Evolutionary conservation across 2,113 vertebrate species (phyloP).

Genomic region (Triplophysa dalaica): DNA sequence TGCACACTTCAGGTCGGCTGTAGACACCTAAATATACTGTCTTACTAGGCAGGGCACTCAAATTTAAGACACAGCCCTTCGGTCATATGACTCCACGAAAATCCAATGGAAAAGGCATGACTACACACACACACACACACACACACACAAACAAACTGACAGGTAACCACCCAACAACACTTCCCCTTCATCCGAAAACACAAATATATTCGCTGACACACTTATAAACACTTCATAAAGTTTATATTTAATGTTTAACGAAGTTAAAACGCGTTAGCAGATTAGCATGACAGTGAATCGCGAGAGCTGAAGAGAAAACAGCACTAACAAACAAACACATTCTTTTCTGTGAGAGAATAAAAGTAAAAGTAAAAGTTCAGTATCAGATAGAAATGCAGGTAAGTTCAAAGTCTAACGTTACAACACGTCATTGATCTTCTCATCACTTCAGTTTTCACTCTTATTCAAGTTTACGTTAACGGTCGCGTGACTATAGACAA

Average conservation of each 20-base stretch:
- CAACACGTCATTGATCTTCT: conserved; percentile 3
- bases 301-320: conserved; percentile 39
- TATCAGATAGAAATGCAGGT: not conserved
- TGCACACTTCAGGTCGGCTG: no score
- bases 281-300: conserved; percentile 49
- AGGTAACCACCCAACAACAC: not conserved
- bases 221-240: not conserved
- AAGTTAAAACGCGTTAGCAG: conserved; percentile 9
- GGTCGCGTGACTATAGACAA: not conserved
- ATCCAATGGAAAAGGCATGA: conserved; percentile 62
- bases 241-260: not conserved
- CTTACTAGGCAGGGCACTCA: not conserved
- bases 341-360: not conserved
- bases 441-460: not conserved
- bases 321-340: not conserved
- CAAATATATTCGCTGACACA: not conserved
- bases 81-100: conserved; percentile 60
- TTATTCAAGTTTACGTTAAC: not conserved
- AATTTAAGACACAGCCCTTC: not conserved
- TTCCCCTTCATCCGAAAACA: conserved; percentile 6
- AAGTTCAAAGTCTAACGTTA: not conserved
- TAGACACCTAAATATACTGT: not conserved
- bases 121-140: conserved; percentile 41
- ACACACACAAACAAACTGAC: not conserved
- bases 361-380: not conserved